A percentile compares a stretch with the other conserved stretches of the same genome.
phyloP scores from a whole-genome alignment of 92 coral and sea anemone genomes.

The Micromussa lordhowensis region DNA sequence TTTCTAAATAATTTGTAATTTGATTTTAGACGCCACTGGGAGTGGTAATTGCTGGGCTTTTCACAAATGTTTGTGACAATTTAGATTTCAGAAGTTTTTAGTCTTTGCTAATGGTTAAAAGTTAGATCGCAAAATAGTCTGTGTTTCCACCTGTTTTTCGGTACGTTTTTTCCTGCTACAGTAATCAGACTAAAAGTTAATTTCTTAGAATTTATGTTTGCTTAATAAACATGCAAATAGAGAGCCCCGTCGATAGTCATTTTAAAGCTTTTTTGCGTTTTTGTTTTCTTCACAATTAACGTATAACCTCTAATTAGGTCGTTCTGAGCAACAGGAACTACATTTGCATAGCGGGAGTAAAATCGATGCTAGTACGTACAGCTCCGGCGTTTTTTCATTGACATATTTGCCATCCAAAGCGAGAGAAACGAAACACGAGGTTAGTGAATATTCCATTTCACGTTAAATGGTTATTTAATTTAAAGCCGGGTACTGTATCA shows the following conservation, averaged over 20 bases:
- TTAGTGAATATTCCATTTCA: neutral
- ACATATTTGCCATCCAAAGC: neutral
- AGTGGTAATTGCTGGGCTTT: neutral
- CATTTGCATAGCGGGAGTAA: constrained; percentile 20
- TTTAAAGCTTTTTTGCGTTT: neutral
- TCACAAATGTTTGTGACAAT: neutral
- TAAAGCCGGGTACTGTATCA: neutral
- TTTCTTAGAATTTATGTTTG: neutral
- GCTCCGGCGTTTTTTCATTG: neutral
- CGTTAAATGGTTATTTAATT: neutral
- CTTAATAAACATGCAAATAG: neutral
- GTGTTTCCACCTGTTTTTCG: neutral
- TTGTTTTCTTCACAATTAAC: neutral
- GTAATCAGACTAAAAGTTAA: neutral
- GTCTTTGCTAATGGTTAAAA: neutral
- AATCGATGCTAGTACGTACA: neutral
- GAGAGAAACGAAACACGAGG: neutral
- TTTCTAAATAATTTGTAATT: too few species aligned
- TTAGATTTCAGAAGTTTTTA: neutral
- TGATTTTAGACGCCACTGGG: neutral
- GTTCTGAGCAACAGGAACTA: neutral
- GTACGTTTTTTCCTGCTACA: neutral
- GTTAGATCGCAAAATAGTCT: neutral
- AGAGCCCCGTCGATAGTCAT: neutral
- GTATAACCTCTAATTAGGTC: neutral